Evolutionary conservation across 2,797 vertebrate genomes (phyloP).

Genomic region (Lithobates pipiens): DNA sequence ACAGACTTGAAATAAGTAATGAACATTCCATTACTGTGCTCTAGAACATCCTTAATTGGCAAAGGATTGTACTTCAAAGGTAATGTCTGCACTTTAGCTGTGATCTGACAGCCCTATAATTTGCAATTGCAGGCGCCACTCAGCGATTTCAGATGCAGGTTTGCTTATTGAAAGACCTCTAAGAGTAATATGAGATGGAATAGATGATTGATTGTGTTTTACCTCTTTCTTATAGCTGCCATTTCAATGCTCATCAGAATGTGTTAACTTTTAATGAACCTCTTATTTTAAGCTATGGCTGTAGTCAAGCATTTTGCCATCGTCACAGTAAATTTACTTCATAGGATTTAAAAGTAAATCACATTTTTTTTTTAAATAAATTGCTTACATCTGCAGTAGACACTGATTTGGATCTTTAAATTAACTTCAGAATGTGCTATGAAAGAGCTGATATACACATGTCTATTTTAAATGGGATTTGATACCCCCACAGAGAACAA

Average conservation of each 20-base stretch:
- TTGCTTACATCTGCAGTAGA: conserved; percentile 24
- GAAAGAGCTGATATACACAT: conserved; percentile 25
- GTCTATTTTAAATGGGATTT: conserved; percentile 21
- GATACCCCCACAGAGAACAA: conserved; percentile 8
- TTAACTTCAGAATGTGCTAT: conserved; percentile 30
- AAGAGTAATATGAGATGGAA: conserved; percentile 59
- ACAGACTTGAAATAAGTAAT: conserved; percentile 51
- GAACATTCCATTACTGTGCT: conserved; percentile 55
- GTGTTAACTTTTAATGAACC: conserved; percentile 57
- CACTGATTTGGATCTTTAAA: conserved; percentile 35
- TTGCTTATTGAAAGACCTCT: conserved; percentile 57
- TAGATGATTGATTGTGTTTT: conserved; percentile 60
- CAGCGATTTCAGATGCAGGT: conserved; percentile 48
- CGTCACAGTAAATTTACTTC: conserved; percentile 41
- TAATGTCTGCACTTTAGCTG: conserved; percentile 58
- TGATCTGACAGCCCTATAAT: conserved; percentile 60
- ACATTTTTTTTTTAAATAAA: conserved; percentile 29
- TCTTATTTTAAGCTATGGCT: conserved; percentile 45
- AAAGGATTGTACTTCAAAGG: conserved; percentile 52
- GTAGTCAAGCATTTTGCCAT: conserved; percentile 40
- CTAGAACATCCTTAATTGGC: conserved; percentile 56
- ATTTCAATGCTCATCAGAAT: conserved; percentile 55
- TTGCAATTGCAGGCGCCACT: conserved; percentile 56
- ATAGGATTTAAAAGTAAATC: conserved; percentile 37
- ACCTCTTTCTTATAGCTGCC: conserved; percentile 47